Conservation (phyloP, 2,113 vertebrate genomes). For the Pterocles orientalis region DNA sequence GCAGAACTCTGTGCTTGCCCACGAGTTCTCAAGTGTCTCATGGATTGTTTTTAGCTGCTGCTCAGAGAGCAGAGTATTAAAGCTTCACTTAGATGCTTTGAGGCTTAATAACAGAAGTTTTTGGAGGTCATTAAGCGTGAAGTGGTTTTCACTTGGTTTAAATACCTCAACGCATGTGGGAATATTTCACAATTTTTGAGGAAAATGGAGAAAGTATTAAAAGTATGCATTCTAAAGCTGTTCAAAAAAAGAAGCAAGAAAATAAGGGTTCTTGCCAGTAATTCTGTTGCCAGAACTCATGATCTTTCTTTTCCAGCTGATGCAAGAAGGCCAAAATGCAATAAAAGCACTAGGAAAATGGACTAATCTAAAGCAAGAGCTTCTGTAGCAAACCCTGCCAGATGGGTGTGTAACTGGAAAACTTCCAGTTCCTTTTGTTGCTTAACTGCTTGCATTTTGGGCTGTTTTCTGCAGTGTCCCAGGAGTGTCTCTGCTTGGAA, state of each 20-base stretch:
- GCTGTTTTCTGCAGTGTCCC: neutral
- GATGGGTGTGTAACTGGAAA: conserved; percentile 37
- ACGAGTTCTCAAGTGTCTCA: neutral
- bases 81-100: neutral
- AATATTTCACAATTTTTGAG: neutral
- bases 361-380: neutral
- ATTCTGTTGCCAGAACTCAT: conserved; percentile 16
- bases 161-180: neutral
- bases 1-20: neutral
- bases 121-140: neutral
- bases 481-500: neutral
- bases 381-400: conserved; percentile 9
- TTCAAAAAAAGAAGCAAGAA: conserved; percentile 10
- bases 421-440: conserved; percentile 16
- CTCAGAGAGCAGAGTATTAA: neutral
- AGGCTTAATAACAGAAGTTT: neutral
- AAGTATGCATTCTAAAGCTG: neutral
- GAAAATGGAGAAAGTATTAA: neutral
- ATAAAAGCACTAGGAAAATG: neutral
- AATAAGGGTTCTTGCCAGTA: conserved; percentile 17
- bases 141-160: neutral
- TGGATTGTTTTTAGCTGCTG: neutral
- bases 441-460: conserved; percentile 14
- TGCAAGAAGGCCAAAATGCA: conserved; percentile 9
- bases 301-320: conserved; percentile 23